phyloP scores from a whole-genome alignment of 2,888 invertebrate genomes.

The Drosophila paramelanica region DNA sequence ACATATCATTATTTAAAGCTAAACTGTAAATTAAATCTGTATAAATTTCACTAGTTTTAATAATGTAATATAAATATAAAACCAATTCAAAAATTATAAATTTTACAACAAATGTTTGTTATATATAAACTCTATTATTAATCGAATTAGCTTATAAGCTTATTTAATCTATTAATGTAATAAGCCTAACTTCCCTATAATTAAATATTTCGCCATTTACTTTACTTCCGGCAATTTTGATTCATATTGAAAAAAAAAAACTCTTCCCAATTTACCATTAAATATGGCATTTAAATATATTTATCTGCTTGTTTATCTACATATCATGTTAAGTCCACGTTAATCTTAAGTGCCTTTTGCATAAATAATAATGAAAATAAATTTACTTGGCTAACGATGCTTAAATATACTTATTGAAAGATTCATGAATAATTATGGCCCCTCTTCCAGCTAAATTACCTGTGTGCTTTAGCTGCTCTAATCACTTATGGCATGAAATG shows the following conservation, averaged over 20 bases:
- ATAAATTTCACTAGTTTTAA: not conserved
- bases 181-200: no score
- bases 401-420: conserved; percentile 19
- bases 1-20: not conserved
- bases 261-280: no score
- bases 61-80: not conserved
- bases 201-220: no score
- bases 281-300: no score
- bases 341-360: not conserved
- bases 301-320: no score
- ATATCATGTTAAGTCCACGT: not conserved
- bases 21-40: not conserved
- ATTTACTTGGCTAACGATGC: conserved; percentile 9
- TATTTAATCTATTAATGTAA: no score
- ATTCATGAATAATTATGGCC: conserved; percentile 33
- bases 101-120: no score
- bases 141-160: no score
- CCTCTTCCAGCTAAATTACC: conserved; percentile 8
- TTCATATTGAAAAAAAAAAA: no score
- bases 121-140: no score
- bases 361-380: not conserved
- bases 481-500: conserved; percentile 60
- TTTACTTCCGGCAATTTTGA: no score
- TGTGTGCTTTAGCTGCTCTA: conserved; percentile 40
- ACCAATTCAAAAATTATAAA: no score